Conservation (phyloP, 1,140 invertebrate species). For the Drosophila guanche region DNA sequence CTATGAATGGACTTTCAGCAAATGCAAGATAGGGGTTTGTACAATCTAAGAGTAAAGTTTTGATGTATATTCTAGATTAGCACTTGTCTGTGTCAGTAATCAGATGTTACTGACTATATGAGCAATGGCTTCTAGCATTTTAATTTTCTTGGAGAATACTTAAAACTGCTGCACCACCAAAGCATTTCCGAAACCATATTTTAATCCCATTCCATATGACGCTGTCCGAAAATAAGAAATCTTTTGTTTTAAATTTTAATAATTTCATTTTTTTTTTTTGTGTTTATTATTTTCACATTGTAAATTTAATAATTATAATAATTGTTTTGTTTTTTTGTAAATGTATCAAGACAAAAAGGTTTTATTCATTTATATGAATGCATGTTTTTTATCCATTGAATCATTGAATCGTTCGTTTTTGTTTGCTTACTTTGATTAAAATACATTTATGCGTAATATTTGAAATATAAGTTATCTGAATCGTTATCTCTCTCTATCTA, state of each 20-base stretch:
- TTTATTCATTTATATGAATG: conserved; percentile 60
- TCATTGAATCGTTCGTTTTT: conserved; percentile 11
- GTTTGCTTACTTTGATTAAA: conserved; percentile 79
- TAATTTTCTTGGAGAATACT: too few species aligned
- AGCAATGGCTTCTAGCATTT: too few species aligned
- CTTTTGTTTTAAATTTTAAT: conserved; percentile 59
- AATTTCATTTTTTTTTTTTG: conserved; percentile 61
- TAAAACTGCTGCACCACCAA: too few species aligned
- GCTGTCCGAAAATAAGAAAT: background rate
- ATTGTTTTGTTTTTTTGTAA: conserved; percentile 79
- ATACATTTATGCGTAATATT: conserved; percentile 83
- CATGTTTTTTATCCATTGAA: conserved; percentile 43
- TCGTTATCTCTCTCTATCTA: conserved; percentile 25
- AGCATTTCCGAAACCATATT: background rate
- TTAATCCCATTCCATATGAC: background rate
- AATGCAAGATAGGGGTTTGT: too few species aligned
- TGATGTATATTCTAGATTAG: too few species aligned
- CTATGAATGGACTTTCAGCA: too few species aligned
- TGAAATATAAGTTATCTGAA: conserved; percentile 79
- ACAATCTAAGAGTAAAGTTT: too few species aligned
- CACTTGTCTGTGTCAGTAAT: too few species aligned
- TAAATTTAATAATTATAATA: conserved; percentile 83
- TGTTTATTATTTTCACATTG: conserved; percentile 74
- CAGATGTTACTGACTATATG: too few species aligned
- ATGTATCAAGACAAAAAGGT: conserved; percentile 83